A percentile compares a stretch with the other conserved stretches of the same genome.
Evolutionary conservation across 2,888 invertebrate genomes (phyloP).

Genomic region (Zhuqinia jingwanae): DNA sequence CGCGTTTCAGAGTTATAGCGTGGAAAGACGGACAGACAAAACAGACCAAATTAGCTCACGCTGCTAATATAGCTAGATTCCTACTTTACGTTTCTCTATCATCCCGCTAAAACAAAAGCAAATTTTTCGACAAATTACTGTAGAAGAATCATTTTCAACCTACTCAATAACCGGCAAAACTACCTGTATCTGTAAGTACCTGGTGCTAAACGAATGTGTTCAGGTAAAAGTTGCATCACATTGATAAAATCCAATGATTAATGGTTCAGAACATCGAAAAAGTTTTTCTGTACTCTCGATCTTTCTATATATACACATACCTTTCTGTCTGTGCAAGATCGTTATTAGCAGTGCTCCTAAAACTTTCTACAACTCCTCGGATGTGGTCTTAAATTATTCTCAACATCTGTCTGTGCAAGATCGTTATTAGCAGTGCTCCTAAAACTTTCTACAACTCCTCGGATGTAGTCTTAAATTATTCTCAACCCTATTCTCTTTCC

Average conservation of each 20-base stretch:
- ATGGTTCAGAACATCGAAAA: conserved; percentile 61
- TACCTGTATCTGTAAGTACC: neutral
- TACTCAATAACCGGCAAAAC: neutral
- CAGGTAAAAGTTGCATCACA: conserved; percentile 29
- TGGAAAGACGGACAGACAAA: too few relatives aligned
- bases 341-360: neutral
- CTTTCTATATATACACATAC: too few relatives aligned
- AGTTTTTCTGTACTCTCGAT: conserved; percentile 29
- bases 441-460: neutral
- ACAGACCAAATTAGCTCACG: too few relatives aligned
- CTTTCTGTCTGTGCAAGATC: neutral
- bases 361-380: neutral
- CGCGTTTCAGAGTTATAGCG: too few relatives aligned
- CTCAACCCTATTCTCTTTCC: conserved; percentile 22
- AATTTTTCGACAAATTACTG: too few relatives aligned
- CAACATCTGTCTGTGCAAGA: neutral
- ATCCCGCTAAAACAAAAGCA: too few relatives aligned
- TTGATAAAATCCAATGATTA: conserved; percentile 55
- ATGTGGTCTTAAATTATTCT: conserved; percentile 21
- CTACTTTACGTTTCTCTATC: too few relatives aligned
- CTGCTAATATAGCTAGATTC: too few relatives aligned
- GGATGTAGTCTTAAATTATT: conserved; percentile 19
- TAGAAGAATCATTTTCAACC: too few relatives aligned
- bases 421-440: neutral
- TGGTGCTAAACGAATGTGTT: neutral